Evolutionary conservation across 2,888 invertebrate species (phyloP), one percentile per base, ranked within the genome.

Genomic region (Villa cingulata): DNA sequence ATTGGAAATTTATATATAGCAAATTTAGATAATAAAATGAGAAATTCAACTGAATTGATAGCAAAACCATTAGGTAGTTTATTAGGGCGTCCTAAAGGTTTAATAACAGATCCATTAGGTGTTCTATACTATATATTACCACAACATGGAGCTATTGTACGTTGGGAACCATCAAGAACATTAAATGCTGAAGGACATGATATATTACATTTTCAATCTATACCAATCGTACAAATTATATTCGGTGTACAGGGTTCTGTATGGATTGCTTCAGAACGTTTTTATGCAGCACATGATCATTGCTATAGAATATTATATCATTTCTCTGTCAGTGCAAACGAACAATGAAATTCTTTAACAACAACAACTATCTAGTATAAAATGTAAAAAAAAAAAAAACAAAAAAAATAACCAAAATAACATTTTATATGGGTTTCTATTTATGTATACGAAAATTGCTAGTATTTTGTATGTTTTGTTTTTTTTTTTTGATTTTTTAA

Each of bases 151-250:
- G 54, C 54, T 23, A 48, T 56, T 23, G 53, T 54, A 12, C 50
- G 53, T 19, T 57, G 56, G 54, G 50, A 56, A 46, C 51, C 52
- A 19, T 49, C 44, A 19, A 47, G 48, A 34, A 42, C 51, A 9
- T 29, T 57, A 6, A 50, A 19, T 23, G 55, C 56, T 1, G 57
- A 57, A 52, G 52, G 51, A 38, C 55, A 56, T 38, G 56, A 57
- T 41, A 44, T 57, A 15, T 37, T 57, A n/a, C 17, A 41, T 2
- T 53, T 54, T 45, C 51, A 54, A 41, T 37, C 48, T n/a, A 38
- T 34, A n/a, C 18, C 50, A 5, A 44, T 56, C 4, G 40, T 45
- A n/a, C 54, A 57, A 48, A 53, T 57, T 3, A 29, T 57, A 14
- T 56, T 54, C 18, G 57, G 56, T n/a, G 48, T 51, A 15, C 45